Evolutionary conservation across 1,140 invertebrate genomes (phyloP).

Genomic region (Euglossa dilemma): DNA sequence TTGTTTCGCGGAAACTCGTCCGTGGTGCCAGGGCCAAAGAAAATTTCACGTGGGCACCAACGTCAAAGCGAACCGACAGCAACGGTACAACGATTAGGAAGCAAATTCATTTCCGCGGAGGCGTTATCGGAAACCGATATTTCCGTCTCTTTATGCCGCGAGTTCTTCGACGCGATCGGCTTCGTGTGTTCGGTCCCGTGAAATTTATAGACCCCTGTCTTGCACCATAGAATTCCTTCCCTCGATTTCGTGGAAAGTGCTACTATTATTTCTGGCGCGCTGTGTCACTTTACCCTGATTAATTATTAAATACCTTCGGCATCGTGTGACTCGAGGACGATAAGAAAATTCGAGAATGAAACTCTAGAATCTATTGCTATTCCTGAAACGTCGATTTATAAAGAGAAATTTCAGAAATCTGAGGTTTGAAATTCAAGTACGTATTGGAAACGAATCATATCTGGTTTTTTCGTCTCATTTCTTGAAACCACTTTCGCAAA

Average conservation of each 20-base stretch:
- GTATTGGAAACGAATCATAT: too few species aligned
- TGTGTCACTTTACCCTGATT: background rate
- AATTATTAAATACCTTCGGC: too few species aligned
- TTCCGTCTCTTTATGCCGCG: slow-evolving; percentile 25
- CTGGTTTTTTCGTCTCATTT: too few species aligned
- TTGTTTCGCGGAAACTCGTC: background rate
- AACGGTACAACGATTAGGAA: slow-evolving; percentile 41
- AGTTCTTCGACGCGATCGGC: slow-evolving; percentile 32
- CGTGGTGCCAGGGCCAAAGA: too few species aligned
- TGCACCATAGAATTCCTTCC: background rate
- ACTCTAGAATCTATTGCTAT: too few species aligned
- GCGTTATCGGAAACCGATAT: slow-evolving; percentile 50
- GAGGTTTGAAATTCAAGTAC: too few species aligned
- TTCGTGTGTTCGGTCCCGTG: background rate
- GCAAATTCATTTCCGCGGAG: slow-evolving; percentile 39
- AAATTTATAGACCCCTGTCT: slow-evolving; percentile 8
- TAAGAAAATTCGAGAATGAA: too few species aligned
- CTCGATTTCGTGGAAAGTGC: background rate
- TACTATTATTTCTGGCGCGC: background rate
- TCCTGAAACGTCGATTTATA: too few species aligned
- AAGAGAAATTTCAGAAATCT: too few species aligned
- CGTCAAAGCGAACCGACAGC: background rate
- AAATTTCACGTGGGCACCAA: background rate
- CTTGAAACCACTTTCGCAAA: too few species aligned
- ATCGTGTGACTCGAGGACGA: too few species aligned